Evolutionary conservation across 2,888 invertebrate genomes (phyloP).

Genomic region (Eucera pruinosa): DNA sequence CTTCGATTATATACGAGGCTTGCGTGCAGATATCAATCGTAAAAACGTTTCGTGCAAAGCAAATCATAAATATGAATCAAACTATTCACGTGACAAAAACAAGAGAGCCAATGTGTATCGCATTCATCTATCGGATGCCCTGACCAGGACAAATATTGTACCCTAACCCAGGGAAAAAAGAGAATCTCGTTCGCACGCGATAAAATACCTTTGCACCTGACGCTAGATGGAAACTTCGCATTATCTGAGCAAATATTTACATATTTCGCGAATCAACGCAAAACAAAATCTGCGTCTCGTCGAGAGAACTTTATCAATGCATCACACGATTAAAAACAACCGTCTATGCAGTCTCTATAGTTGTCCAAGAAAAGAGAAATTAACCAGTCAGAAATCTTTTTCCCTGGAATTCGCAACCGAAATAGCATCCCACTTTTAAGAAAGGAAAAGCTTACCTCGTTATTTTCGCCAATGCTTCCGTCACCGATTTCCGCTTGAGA

Average conservation of each 20-base stretch:
- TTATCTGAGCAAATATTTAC: constrained; percentile 39
- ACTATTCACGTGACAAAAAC: neutral
- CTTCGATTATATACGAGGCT: neutral
- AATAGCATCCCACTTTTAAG: neutral
- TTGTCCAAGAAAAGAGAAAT: too few relatives aligned
- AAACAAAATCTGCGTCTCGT: constrained; percentile 4
- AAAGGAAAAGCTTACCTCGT: neutral
- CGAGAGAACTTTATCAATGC: neutral
- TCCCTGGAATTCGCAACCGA: neutral
- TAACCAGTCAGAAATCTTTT: neutral
- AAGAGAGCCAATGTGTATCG: neutral
- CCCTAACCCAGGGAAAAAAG: neutral
- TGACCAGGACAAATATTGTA: neutral
- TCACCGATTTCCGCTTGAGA: constrained; percentile 9
- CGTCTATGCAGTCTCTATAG: too few relatives aligned
- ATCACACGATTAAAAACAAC: neutral
- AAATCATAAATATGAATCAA: neutral
- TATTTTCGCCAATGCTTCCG: neutral
- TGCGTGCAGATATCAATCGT: neutral
- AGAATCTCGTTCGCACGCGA: neutral
- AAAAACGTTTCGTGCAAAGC: neutral
- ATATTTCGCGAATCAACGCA: constrained; percentile 1
- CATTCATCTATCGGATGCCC: neutral
- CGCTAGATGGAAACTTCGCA: constrained; percentile 10
- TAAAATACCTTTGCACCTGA: neutral